A percentile compares a stretch with the other conserved stretches of the same genome.
Conservation (phyloP, 2,888 invertebrate species). For the Hoplodrina blanda region DNA sequence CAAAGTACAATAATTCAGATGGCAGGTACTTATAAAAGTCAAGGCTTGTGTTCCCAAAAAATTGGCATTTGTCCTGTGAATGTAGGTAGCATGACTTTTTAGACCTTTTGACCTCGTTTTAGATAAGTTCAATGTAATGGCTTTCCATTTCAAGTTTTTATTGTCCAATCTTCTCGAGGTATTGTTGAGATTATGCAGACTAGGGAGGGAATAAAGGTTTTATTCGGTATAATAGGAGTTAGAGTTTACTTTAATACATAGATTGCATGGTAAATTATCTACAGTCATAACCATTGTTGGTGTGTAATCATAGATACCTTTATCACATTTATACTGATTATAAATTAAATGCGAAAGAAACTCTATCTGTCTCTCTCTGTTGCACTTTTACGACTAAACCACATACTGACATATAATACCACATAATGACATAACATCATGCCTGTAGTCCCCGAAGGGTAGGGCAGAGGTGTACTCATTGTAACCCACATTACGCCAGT, state of each 20-base stretch:
- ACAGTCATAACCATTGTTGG: not conserved
- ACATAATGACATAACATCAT: no score
- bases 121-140: conserved; percentile 55
- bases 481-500: no score
- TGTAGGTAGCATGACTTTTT: conserved; percentile 48
- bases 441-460: no score
- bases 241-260: conserved; percentile 2
- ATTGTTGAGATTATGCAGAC: conserved; percentile 52
- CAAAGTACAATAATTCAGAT: conserved; percentile 39
- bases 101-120: conserved; percentile 42
- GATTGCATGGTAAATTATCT: not conserved
- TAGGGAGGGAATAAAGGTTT: conserved; percentile 20
- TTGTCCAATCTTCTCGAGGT: conserved; percentile 52
- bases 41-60: conserved; percentile 20
- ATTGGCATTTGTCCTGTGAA: conserved; percentile 33
- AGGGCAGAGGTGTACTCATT: no score
- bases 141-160: conserved; percentile 64
- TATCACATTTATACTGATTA: no score
- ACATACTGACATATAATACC: no score
- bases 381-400: no score
- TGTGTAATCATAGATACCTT: no score
- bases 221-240: conserved; percentile 39
- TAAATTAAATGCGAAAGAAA: no score
- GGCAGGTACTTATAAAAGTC: conserved; percentile 14
- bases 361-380: no score